Evolutionary conservation across 1,140 invertebrate genomes (phyloP).

Genomic region (Drosophila sproati): DNA sequence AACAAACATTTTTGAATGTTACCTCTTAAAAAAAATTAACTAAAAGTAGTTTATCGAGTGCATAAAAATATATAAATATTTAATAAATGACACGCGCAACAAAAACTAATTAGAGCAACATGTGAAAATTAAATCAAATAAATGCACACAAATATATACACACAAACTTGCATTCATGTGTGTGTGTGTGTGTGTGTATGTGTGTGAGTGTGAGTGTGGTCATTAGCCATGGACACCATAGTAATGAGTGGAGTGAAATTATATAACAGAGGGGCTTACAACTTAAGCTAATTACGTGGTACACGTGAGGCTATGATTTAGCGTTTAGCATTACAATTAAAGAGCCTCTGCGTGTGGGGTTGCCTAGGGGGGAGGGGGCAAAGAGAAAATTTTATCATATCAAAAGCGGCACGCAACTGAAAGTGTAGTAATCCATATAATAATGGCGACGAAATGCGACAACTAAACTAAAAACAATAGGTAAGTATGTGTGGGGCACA

Average conservation of each 20-base stretch:
- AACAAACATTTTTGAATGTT: constrained; percentile 13
- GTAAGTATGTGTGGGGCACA: constrained; percentile 4
- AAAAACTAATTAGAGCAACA: constrained; percentile 8
- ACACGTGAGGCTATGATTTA: constrained; percentile 80
- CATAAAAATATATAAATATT: constrained; percentile 16
- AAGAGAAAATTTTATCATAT: constrained; percentile 69
- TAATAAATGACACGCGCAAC: no score
- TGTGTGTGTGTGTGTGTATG: not conserved
- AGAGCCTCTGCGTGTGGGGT: constrained; percentile 37
- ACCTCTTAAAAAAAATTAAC: not conserved
- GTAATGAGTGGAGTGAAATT: constrained; percentile 54
- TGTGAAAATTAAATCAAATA: constrained; percentile 11
- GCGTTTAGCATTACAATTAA: constrained; percentile 79
- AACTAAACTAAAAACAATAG: constrained; percentile 47
- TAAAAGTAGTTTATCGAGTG: constrained; percentile 4
- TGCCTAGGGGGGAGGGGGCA: not conserved
- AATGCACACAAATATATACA: not conserved
- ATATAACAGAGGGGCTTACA: constrained; percentile 71
- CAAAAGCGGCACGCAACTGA: constrained; percentile 64
- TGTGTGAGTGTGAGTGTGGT: not conserved
- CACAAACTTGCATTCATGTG: not conserved
- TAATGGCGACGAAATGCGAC: constrained; percentile 67
- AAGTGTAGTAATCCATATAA: constrained; percentile 57
- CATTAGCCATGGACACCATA: constrained; percentile 39
- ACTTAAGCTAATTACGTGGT: constrained; percentile 81